Conservation (phyloP, 2,888 invertebrate genomes). For the Galerucella nymphaeae region DNA sequence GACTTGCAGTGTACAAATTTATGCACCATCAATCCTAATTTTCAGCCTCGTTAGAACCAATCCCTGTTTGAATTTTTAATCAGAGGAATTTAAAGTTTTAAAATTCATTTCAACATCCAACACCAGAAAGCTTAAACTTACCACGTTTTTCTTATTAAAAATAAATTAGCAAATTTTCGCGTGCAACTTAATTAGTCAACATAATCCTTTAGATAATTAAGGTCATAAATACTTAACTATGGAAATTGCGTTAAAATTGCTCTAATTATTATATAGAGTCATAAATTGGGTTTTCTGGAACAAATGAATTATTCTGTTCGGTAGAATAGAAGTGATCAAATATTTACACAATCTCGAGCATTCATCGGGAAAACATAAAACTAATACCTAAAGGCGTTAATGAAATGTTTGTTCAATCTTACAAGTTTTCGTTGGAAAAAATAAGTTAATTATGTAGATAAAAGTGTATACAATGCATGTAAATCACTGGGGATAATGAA, state of each 20-base stretch:
- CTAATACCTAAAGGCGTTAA: not conserved
- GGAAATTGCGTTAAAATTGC: not conserved
- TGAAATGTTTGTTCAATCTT: not conserved
- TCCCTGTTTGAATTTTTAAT: too few relatives aligned
- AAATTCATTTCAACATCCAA: too few relatives aligned
- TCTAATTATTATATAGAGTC: too few relatives aligned
- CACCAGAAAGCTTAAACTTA: too few relatives aligned
- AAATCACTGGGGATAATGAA: too few relatives aligned
- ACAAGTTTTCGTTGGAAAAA: not conserved
- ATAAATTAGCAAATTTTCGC: not conserved
- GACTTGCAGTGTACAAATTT: too few relatives aligned
- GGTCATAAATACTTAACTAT: not conserved
- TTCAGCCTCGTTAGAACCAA: too few relatives aligned
- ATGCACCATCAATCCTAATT: too few relatives aligned
- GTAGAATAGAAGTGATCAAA: not conserved
- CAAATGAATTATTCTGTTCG: not conserved
- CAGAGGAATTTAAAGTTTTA: too few relatives aligned
- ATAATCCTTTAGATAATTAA: not conserved
- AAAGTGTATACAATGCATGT: not conserved
- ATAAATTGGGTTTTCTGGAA: not conserved
- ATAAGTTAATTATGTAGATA: not conserved
- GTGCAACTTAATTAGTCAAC: not conserved
- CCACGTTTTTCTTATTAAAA: too few relatives aligned
- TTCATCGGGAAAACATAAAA: not conserved
- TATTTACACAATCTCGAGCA: conserved; percentile 1